A percentile compares a stretch with the other conserved stretches of the same genome.
Evolutionary conservation across 2,888 invertebrate species (phyloP).

Genomic region (Brachyptera putata): DNA sequence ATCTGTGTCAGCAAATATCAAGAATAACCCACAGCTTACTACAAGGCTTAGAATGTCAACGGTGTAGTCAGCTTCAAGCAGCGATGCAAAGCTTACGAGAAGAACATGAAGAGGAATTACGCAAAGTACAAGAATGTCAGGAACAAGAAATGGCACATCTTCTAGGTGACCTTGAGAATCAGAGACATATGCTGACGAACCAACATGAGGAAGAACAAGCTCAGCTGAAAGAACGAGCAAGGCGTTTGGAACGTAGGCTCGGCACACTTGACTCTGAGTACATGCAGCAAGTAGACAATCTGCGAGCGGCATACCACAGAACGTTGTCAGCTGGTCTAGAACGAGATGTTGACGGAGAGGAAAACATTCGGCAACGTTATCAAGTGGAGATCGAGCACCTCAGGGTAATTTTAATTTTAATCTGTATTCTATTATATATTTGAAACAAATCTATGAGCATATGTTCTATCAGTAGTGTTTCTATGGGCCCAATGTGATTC

Average conservation of each 20-base stretch:
- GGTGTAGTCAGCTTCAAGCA: constrained; percentile 48
- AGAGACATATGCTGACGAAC: constrained; percentile 37
- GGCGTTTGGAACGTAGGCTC: constrained; percentile 65
- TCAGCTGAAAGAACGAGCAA: constrained; percentile 61
- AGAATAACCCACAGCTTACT: constrained; percentile 45
- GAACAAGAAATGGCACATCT: constrained; percentile 36
- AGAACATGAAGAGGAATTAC: constrained; percentile 40
- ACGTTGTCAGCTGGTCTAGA: constrained; percentile 56
- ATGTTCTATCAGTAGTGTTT: too few relatives aligned
- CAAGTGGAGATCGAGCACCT: constrained; percentile 85
- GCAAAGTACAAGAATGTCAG: constrained; percentile 43
- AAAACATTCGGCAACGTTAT: constrained; percentile 65
- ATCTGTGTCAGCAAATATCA: constrained; percentile 52
- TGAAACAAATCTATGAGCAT: too few relatives aligned
- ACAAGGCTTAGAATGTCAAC: constrained; percentile 46
- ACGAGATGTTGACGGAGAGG: constrained; percentile 57
- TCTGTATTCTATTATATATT: too few relatives aligned
- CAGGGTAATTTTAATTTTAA: constrained; percentile 48
- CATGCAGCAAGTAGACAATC: constrained; percentile 73
- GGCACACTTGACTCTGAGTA: constrained; percentile 77
- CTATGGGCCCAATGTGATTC: too few relatives aligned
- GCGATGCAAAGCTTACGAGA: constrained; percentile 47
- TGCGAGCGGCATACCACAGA: constrained; percentile 70
- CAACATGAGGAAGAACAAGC: constrained; percentile 46
- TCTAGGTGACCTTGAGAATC: constrained; percentile 36